phyloP scores from a whole-genome alignment of 2,113 vertebrate species.

The Tenrec ecaudatus region DNA sequence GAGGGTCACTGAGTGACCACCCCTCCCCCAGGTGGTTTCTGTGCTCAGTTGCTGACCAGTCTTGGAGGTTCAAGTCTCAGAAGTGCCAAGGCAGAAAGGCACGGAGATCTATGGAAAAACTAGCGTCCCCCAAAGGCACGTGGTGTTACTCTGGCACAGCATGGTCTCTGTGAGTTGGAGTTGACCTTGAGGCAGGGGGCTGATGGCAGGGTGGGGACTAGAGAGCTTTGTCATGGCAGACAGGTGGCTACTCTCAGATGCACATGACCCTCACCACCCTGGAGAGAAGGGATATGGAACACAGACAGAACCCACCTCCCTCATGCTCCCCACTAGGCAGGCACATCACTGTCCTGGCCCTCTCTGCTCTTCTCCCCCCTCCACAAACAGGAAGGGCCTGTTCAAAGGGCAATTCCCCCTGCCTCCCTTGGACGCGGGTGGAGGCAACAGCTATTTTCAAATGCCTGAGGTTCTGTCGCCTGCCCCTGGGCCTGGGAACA shows the following conservation, averaged over 20 bases:
- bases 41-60: not conserved
- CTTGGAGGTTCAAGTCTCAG: not conserved
- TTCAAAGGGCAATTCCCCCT: too few species aligned
- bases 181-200: not conserved
- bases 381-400: rapidly evolving
- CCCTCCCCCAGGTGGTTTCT: not conserved
- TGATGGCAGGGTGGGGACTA: rapidly evolving
- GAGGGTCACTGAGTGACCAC: rapidly evolving
- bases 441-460: not conserved
- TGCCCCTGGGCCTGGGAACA: not conserved
- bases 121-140: too few species aligned
- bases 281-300: too few species aligned
- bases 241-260: rapidly evolving
- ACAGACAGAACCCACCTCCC: not conserved
- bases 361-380: not conserved
- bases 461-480: not conserved
- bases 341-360: not conserved
- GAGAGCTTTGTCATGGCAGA: rapidly evolving
- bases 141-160: not conserved
- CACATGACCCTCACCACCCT: too few species aligned
- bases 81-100: not conserved
- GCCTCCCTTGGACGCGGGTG: not conserved
- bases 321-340: rapidly evolving
- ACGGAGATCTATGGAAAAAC: not conserved
- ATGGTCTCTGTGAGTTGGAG: not conserved